Conservation (phyloP, 1,140 invertebrate genomes). For the Zaprionus africanus region DNA sequence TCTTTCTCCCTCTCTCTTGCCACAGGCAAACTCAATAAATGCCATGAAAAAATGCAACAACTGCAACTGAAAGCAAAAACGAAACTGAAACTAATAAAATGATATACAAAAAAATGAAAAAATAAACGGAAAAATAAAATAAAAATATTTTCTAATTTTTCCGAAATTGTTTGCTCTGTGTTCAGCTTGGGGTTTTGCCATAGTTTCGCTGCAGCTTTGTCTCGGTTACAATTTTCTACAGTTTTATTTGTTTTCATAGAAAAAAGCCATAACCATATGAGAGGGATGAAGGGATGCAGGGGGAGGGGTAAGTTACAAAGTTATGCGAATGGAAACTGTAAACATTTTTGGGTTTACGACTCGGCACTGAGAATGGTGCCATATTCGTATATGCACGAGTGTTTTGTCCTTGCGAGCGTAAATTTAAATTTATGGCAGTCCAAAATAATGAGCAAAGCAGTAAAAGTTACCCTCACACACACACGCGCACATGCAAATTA, state of each 20-base stretch:
- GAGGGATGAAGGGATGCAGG: not conserved
- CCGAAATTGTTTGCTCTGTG: conserved; percentile 13
- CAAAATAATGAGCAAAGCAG: conserved; percentile 59
- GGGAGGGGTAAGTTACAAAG: conserved; percentile 36
- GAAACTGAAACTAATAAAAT: not conserved
- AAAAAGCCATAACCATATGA: conserved; percentile 50
- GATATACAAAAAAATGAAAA: not conserved
- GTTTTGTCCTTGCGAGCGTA: conserved; percentile 56
- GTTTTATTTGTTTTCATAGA: conserved; percentile 51
- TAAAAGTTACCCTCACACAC: conserved; percentile 46
- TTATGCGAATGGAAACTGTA: conserved; percentile 59
- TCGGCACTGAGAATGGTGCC: conserved; percentile 37
- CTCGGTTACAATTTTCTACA: conserved; percentile 39
- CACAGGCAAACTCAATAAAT: conserved; percentile 38
- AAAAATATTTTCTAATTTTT: conserved; percentile 8
- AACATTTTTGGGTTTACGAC: conserved; percentile 60
- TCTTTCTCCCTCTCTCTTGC: not conserved
- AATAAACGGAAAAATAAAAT: not conserved
- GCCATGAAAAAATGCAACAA: conserved; percentile 33
- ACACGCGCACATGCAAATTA: conserved; percentile 45
- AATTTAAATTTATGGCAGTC: conserved; percentile 63
- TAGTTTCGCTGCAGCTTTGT: conserved; percentile 51
- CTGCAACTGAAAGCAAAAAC: conserved; percentile 18
- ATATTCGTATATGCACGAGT: not conserved
- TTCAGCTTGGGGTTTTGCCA: conserved; percentile 20